Base-by-base conservation (phyloP, 2,888 invertebrate genomes). In the Tricholauxania praeusta region DNA sequence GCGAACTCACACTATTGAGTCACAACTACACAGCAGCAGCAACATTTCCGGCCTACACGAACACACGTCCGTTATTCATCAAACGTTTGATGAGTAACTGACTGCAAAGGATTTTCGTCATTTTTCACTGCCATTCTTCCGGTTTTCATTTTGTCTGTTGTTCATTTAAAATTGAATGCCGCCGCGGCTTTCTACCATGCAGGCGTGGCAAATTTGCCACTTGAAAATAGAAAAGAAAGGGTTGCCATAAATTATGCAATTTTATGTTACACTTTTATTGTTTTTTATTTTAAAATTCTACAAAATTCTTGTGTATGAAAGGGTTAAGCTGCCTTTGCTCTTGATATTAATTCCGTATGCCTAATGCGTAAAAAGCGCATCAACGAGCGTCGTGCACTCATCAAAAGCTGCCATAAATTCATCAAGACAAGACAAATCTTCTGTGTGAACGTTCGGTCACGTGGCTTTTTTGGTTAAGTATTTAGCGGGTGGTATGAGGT, bases 211-310 rank as follows among this genome's bases (percentile, higher is more conserved):
- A 70, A 70, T 63, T 52, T 53, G 47, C 70, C 63, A 63, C 70
- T 70, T 47, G 48, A 53, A 39, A 10, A 39, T 1, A 10, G 8
- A 39, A 17, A n/a, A 19, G 12, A 47, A 70, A 63, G 70, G 70
- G 70, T 70, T 63, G 55, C 62, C 64, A 75, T 75, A 75, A 75
- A 74, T 75, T 75, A 75, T 74, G 66, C 73, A 74, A 74, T 68
- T 75, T 75, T 74, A 74, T 75, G 67, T 70, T 63, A 55, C 72
- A 72, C 63, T 72, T 72, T 52, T 70, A 62, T 52, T 62, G 63
- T 63, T 70, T 70, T 63, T 70, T 63, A 70, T 70, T 63, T 70
- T 48, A 39, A 52, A 32, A 48, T n/a, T 39, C 39, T 28, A 28
- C 15, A n/a, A 39, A 52, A 12, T 57, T 51, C 39, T 12, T 22